Evolutionary conservation across 2,797 vertebrate genomes (phyloP).

Genomic region (Sebastes kiyomatsui): DNA sequence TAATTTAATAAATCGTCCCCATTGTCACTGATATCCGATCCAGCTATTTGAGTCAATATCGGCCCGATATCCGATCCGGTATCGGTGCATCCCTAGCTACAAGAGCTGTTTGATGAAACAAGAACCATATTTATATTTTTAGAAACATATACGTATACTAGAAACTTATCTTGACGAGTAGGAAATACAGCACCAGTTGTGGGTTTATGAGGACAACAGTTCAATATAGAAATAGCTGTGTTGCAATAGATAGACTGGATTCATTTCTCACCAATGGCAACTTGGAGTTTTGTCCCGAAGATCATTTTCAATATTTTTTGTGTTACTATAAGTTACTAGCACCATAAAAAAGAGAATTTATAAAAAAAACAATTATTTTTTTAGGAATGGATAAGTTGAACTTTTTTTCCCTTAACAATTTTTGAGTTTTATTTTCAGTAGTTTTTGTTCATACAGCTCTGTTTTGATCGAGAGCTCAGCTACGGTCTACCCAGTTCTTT

Average conservation of each 20-base stretch:
- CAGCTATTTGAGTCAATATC: too few species aligned
- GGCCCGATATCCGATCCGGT: too few species aligned
- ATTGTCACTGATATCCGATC: too few species aligned
- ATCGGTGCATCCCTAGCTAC: slow-evolving; percentile 33
- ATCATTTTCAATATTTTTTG: not conserved
- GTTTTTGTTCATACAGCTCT: not conserved
- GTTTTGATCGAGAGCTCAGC: not conserved
- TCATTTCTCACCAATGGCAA: not conserved
- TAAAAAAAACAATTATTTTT: too few species aligned
- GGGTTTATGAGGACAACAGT: too few species aligned
- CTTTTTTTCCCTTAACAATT: not conserved
- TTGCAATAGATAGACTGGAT: not conserved
- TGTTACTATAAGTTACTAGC: not conserved
- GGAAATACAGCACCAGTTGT: not conserved
- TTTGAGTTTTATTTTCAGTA: not conserved
- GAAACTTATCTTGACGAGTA: not conserved
- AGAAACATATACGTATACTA: not conserved
- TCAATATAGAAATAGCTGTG: not conserved
- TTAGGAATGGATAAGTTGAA: too few species aligned
- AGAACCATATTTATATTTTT: not conserved
- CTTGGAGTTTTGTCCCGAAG: not conserved
- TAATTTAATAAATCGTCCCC: too few species aligned
- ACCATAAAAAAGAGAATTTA: not conserved
- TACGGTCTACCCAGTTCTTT: not conserved
- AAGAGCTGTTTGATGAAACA: not conserved